These are phyloP conservation scores for Chelonus formosanus DNA, from an alignment of 2,888 invertebrate species.

Conservation along the genomic window DNA sequence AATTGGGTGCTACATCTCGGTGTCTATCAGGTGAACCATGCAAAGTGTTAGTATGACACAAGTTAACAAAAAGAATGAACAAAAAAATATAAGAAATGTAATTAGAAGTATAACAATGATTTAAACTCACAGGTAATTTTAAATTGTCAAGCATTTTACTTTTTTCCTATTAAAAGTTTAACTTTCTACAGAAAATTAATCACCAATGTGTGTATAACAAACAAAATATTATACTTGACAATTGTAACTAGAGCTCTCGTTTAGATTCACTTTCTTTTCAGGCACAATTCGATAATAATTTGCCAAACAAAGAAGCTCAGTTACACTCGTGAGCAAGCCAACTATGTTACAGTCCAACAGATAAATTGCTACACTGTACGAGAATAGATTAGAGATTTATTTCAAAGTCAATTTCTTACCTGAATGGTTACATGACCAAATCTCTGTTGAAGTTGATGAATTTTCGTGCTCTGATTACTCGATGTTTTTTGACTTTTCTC, in stretches of 20 bases:
- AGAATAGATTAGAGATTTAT: conserved; percentile 21
- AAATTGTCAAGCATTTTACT: not conserved
- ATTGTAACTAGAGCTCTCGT: conserved; percentile 2
- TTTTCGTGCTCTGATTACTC: conserved; percentile 81
- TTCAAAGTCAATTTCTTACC: conserved; percentile 46
- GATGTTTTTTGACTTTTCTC: conserved; percentile 81
- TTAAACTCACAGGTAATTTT: not conserved
- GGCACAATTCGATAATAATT: too few relatives aligned
- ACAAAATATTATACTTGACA: not conserved
- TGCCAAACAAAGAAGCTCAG: not conserved
- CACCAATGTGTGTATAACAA: not conserved
- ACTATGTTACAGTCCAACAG: conserved; percentile 15
- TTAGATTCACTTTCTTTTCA: not conserved
- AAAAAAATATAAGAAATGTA: conserved; percentile 4
- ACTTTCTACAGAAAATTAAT: not conserved
- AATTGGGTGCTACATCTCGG: conserved; percentile 58
- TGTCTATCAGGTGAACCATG: conserved; percentile 57
- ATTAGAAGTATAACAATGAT: not conserved
- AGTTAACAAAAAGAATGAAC: conserved; percentile 20
- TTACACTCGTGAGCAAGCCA: conserved; percentile 11
- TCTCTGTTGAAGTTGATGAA: conserved; percentile 81
- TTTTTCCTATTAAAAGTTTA: not conserved
- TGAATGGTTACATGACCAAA: conserved; percentile 72
- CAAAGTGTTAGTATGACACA: conserved; percentile 59
- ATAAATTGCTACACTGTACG: conserved; percentile 23